Percentiles rank a stretch among this genome's conserved stretches.
These are phyloP conservation scores for Ptychoptera contaminata DNA, from an alignment of 2,888 invertebrate genomes.

Conservation along the genomic window DNA sequence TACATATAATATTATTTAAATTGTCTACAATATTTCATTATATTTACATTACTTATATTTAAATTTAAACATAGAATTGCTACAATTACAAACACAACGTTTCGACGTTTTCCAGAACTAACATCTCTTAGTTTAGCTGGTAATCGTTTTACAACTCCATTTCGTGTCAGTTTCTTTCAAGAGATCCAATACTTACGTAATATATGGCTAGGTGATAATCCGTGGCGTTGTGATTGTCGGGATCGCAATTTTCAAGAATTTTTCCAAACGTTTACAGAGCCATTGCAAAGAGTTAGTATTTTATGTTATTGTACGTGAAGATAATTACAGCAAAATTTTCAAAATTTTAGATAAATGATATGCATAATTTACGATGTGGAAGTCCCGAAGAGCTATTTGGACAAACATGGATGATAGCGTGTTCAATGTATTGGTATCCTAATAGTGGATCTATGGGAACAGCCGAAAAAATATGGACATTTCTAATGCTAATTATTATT, in stretches of 20 bases:
- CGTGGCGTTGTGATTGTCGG: conserved; percentile 62
- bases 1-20: too few relatives aligned
- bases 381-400: conserved; percentile 46
- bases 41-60: background rate
- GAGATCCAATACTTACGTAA: conserved; percentile 39
- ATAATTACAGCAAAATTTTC: background rate
- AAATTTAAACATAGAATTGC: conserved; percentile 44
- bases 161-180: conserved; percentile 41
- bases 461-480: conserved; percentile 40
- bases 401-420: conserved; percentile 51
- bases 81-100: conserved; percentile 43
- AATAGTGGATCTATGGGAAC: conserved; percentile 22
- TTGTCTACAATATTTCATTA: background rate
- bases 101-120: conserved; percentile 43
- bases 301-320: too few relatives aligned
- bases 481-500: conserved; percentile 37
- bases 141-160: conserved; percentile 49
- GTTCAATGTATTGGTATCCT: conserved; percentile 44
- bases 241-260: conserved; percentile 41
- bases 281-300: conserved; percentile 32
- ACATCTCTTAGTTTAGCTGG: conserved; percentile 47
- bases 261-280: conserved; percentile 41
- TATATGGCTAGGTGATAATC: conserved; percentile 52
- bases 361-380: conserved; percentile 41
- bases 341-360: conserved; percentile 21